phyloP scores from a whole-genome alignment of 2,888 invertebrate species.

The Hirtodrosophila histrioides region DNA sequence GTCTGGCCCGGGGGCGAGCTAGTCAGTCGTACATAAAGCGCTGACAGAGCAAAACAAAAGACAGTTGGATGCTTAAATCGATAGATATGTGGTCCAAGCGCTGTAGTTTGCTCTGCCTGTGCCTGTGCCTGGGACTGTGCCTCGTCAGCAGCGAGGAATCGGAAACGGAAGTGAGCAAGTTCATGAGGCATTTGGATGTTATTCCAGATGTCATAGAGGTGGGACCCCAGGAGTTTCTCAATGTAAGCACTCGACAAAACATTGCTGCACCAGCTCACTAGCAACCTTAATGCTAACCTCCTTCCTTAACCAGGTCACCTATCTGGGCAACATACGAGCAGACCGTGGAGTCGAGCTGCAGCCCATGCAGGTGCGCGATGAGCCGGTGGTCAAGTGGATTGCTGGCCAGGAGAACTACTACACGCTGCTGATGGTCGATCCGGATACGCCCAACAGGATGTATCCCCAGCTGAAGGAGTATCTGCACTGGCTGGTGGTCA shows the following conservation, averaged over 20 bases:
- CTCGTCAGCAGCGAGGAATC: background rate
- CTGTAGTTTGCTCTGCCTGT: conserved; percentile 16
- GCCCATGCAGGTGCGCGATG: conserved; percentile 86
- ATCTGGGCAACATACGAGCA: conserved; percentile 84
- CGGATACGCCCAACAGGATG: conserved; percentile 92
- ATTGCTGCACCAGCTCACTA: too few relatives aligned
- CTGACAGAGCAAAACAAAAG: conserved; percentile 9
- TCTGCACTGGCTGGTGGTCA: conserved; percentile 95
- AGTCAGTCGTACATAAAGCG: conserved; percentile 36
- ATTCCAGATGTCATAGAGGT: conserved; percentile 81
- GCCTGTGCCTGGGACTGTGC: conserved; percentile 7
- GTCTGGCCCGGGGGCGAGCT: too few relatives aligned
- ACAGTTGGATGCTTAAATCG: conserved; percentile 23
- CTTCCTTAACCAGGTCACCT: conserved; percentile 63
- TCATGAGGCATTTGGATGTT: conserved; percentile 79
- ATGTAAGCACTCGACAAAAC: conserved; percentile 58
- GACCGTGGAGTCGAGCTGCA: conserved; percentile 89
- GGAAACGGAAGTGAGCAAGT: conserved; percentile 80
- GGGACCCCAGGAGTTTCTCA: conserved; percentile 81
- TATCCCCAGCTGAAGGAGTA: conserved; percentile 92
- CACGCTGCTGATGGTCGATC: conserved; percentile 86
- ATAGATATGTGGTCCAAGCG: conserved; percentile 28
- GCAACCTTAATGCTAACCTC: too few relatives aligned
- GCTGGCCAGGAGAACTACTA: conserved; percentile 61
- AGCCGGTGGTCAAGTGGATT: conserved; percentile 56